Evolutionary conservation across 2,888 invertebrate species (phyloP).

Genomic region (Drosophila limbata): DNA sequence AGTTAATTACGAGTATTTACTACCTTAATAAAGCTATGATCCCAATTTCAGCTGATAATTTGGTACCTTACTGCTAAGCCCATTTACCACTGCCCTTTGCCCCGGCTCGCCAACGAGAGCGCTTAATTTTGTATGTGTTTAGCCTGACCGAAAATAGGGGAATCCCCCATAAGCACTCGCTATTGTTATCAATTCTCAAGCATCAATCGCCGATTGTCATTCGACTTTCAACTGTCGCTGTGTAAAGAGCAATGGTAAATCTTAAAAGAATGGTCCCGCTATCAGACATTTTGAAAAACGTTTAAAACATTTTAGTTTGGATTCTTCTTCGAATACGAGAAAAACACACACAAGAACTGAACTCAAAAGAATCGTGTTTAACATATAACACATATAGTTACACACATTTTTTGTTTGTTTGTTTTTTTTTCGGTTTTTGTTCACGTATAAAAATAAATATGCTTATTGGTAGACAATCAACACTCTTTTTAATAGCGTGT

Average conservation of each 20-base stretch:
- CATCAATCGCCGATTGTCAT: neutral
- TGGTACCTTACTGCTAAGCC: slow-evolving; percentile 86
- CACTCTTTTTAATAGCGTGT: slow-evolving; percentile 21
- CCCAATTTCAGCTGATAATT: slow-evolving; percentile 87
- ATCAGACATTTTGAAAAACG: slow-evolving; percentile 86
- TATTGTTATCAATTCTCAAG: neutral
- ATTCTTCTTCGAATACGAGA: slow-evolving; percentile 67
- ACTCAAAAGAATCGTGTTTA: slow-evolving; percentile 55
- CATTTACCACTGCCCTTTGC: slow-evolving; percentile 85
- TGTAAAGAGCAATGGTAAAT: slow-evolving; percentile 85
- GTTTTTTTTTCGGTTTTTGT: slow-evolving; percentile 16
- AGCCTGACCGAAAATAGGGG: neutral
- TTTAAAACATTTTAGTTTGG: slow-evolving; percentile 81
- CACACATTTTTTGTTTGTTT: slow-evolving; percentile 14
- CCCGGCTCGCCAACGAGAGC: neutral
- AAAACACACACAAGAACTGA: slow-evolving; percentile 59
- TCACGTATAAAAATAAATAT: slow-evolving; percentile 78
- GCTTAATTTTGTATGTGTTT: neutral
- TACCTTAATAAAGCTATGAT: slow-evolving; percentile 89
- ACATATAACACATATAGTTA: slow-evolving; percentile 52
- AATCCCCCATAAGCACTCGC: neutral
- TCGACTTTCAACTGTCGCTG: neutral
- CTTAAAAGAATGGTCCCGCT: slow-evolving; percentile 86
- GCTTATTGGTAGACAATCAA: slow-evolving; percentile 54
- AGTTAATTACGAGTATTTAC: slow-evolving; percentile 74